Evolutionary conservation across 2,888 invertebrate genomes (phyloP).

Genomic region (Fissipunctia ypsillon): DNA sequence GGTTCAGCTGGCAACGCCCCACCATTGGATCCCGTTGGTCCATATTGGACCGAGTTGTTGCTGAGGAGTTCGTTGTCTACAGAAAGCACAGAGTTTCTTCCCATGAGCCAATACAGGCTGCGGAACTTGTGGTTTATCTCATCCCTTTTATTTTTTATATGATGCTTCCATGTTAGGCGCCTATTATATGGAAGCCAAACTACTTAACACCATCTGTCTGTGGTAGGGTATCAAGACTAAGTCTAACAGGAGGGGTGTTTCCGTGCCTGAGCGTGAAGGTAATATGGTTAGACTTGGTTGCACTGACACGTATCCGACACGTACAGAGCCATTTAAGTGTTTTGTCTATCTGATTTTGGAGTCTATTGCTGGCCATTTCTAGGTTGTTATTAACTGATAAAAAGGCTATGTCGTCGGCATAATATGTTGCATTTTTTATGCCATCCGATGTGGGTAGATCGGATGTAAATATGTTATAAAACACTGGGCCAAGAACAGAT

Average conservation of each 20-base stretch:
- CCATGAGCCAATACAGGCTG: background rate
- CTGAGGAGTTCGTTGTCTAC: background rate
- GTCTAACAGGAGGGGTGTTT: background rate
- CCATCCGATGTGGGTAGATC: background rate
- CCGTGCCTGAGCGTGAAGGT: background rate
- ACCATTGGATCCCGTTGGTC: background rate
- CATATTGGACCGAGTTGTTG: background rate
- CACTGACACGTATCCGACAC: background rate
- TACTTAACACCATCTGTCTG: background rate
- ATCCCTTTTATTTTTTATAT: background rate
- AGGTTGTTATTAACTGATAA: background rate
- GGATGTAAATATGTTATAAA: background rate
- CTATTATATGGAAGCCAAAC: background rate
- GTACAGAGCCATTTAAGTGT: background rate
- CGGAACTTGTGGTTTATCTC: background rate
- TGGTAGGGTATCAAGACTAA: background rate
- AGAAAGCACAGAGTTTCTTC: background rate
- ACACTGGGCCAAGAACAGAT: too few species aligned
- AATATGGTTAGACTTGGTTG: background rate
- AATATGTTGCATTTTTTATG: background rate
- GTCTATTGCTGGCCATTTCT: background rate
- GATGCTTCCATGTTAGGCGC: background rate
- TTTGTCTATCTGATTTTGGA: background rate
- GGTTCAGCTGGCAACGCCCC: background rate
- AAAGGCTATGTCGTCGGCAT: background rate